A percentile compares a stretch with the other conserved stretches of the same genome.
Evolutionary conservation across 2,113 vertebrate genomes (phyloP).

Genomic region (Notiomystis cincta): DNA sequence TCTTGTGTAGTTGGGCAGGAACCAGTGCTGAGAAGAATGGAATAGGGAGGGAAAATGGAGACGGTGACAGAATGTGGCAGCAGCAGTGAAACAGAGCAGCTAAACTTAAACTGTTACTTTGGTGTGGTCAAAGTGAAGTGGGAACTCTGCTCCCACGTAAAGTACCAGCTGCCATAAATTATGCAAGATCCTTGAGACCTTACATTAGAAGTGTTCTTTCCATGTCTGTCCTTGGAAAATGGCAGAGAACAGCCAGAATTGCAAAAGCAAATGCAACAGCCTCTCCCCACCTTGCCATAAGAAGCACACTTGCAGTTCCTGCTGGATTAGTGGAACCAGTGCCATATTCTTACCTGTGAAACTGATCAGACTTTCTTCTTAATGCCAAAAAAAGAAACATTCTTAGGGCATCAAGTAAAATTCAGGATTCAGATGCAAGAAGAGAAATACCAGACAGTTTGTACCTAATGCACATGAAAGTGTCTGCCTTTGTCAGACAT

Average conservation of each 20-base stretch:
- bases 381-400: neutral
- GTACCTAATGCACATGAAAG: neutral
- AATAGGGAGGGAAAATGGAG: neutral
- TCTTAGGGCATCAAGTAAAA: neutral
- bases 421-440: neutral
- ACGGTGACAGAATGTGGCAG: neutral
- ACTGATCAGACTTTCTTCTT: neutral
- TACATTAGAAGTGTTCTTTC: neutral
- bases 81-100: neutral
- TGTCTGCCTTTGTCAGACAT: neutral
- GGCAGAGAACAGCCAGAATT: neutral
- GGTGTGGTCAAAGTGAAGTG: neutral
- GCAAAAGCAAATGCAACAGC: neutral
- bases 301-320: neutral
- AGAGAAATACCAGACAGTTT: neutral
- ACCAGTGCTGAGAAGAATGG: neutral
- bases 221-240: neutral
- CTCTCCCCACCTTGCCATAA: neutral
- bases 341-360: neutral
- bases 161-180: neutral
- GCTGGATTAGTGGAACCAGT: neutral
- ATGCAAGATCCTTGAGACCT: neutral
- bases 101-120: neutral
- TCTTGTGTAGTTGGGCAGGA: neutral
- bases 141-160: neutral